Conservation (phyloP, 2,113 vertebrate species). For the Notechis scutatus region DNA sequence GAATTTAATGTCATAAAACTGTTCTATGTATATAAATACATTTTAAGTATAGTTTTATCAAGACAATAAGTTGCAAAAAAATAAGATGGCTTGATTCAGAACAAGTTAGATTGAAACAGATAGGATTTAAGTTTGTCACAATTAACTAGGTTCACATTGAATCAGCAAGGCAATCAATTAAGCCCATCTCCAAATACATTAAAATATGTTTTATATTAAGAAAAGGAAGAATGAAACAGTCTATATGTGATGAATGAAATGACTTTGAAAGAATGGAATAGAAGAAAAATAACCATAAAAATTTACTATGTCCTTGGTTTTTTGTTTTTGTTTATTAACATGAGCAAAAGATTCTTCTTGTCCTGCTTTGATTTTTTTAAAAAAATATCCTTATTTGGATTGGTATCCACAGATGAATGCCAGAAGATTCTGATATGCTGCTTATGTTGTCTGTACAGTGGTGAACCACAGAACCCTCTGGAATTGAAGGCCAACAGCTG, state of each 20-base stretch:
- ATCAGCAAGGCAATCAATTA: neutral
- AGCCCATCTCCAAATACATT: neutral
- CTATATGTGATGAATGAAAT: neutral
- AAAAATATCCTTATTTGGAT: constrained; percentile 48
- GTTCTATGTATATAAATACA: neutral
- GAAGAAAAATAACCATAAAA: constrained; percentile 3
- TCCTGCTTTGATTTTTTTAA: constrained; percentile 7
- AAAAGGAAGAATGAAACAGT: neutral
- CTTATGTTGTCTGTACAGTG: constrained; percentile 83
- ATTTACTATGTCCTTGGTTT: constrained; percentile 6
- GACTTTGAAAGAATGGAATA: neutral
- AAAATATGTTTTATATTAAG: neutral
- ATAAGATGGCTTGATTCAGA: neutral
- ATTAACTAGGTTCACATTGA: neutral
- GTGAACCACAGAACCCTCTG: constrained; percentile 76
- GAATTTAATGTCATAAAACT: neutral
- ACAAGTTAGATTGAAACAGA: neutral
- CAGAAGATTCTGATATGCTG: constrained; percentile 80
- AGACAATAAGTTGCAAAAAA: neutral
- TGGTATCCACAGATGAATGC: constrained; percentile 73
- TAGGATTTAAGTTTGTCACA: neutral
- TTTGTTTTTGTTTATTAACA: constrained; percentile 29
- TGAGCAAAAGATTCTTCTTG: constrained; percentile 29
- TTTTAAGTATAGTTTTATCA: neutral
- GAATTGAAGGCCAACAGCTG: constrained; percentile 86